Evolutionary conservation across 2,113 vertebrate genomes (phyloP).

Genomic region (Solea solea): DNA sequence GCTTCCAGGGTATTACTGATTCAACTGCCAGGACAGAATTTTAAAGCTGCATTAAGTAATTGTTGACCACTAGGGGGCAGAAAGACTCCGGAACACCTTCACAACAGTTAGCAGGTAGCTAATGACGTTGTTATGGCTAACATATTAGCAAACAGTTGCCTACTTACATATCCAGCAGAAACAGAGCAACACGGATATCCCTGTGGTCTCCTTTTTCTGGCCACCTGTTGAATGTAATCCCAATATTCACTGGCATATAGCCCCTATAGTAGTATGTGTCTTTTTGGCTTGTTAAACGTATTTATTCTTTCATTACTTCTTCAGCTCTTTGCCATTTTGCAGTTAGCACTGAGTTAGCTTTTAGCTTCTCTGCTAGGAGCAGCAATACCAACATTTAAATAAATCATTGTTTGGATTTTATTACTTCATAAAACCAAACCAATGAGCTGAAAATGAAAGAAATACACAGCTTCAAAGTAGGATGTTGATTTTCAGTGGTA

Average conservation of each 20-base stretch:
- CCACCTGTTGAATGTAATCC: conserved; percentile 81
- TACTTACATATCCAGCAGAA: conserved; percentile 82
- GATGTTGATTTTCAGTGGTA: conserved; percentile 34
- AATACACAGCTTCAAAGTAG: conserved; percentile 13
- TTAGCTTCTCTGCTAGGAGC: conserved; percentile 14
- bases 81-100: conserved; percentile 76
- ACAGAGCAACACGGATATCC: conserved; percentile 80
- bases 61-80: conserved; percentile 77
- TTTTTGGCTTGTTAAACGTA: conserved; percentile 12
- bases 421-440: conserved; percentile 27
- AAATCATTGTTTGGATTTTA: conserved; percentile 31
- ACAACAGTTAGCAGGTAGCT: conserved; percentile 74
- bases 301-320: conserved; percentile 28
- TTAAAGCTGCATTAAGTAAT: conserved; percentile 69
- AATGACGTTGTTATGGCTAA: conserved; percentile 73
- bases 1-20: conserved; percentile 51
- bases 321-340: conserved; percentile 26
- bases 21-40: conserved; percentile 63
- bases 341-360: conserved; percentile 14
- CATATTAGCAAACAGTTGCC: conserved; percentile 78
- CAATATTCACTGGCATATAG: conserved; percentile 76
- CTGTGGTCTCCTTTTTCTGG: conserved; percentile 80
- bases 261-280: conserved; percentile 25
- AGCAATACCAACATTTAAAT: not conserved
- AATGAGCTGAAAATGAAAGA: conserved; percentile 33